These are phyloP conservation scores for Hesperia comma DNA, from an alignment of 2,888 invertebrate species.

Conservation along the genomic window DNA sequence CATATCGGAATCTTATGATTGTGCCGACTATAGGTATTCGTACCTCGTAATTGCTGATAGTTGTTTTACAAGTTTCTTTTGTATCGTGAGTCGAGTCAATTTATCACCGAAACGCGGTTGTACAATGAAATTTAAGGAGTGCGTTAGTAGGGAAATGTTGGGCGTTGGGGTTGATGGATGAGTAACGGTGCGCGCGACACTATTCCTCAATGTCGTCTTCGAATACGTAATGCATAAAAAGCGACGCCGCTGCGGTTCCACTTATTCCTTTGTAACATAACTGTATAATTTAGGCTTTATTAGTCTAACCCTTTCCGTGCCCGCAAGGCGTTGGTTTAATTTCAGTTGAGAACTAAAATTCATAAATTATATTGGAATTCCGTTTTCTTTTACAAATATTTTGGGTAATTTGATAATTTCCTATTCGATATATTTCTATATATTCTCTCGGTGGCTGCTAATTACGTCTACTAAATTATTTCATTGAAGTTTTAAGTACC, in stretches of 20 bases:
- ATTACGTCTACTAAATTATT: too few relatives aligned
- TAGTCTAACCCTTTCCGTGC: neutral
- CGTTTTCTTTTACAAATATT: too few relatives aligned
- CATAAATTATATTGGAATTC: too few relatives aligned
- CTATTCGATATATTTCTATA: too few relatives aligned
- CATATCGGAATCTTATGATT: too few relatives aligned
- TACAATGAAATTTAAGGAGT: slow-evolving; percentile 19
- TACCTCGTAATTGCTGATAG: neutral
- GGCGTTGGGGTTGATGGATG: slow-evolving; percentile 63
- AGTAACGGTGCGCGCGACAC: slow-evolving; percentile 54
- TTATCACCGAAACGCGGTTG: slow-evolving; percentile 13
- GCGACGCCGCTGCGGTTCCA: slow-evolving; percentile 19
- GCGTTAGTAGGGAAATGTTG: slow-evolving; percentile 14
- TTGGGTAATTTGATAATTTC: too few relatives aligned
- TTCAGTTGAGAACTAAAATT: neutral
- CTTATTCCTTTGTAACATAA: slow-evolving; percentile 2
- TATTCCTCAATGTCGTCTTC: slow-evolving; percentile 71
- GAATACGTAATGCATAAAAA: slow-evolving; percentile 62
- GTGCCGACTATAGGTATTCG: too few relatives aligned
- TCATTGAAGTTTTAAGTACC: too few relatives aligned
- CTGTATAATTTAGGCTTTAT: neutral
- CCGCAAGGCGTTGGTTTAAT: neutral
- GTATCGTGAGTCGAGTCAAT: slow-evolving; percentile 2
- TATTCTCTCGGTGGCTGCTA: too few relatives aligned
- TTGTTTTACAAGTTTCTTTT: neutral